A percentile compares a stretch with the other conserved stretches of the same genome.
These are phyloP conservation scores for Cynocephalus volans DNA, from an alignment of 2,113 vertebrate species.

Conservation along the genomic window DNA sequence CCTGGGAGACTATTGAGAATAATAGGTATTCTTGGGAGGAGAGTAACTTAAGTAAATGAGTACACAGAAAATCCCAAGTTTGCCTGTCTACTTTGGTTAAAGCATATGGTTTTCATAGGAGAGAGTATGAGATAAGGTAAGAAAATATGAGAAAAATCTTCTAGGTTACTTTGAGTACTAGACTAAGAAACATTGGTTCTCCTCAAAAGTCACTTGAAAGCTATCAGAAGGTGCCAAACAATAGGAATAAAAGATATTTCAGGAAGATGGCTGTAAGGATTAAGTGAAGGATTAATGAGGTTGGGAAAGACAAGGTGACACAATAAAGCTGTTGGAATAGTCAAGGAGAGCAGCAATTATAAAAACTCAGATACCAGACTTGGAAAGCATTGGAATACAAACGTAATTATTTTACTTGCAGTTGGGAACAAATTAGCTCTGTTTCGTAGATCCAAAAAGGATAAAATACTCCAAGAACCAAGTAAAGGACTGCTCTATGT, in stretches of 20 bases:
- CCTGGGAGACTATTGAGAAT: background rate
- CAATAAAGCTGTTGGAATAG: background rate
- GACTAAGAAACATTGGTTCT: background rate
- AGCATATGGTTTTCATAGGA: background rate
- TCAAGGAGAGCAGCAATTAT: background rate
- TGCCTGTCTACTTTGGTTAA: background rate
- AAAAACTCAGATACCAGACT: background rate
- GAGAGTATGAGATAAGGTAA: background rate
- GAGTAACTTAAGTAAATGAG: background rate
- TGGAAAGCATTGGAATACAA: background rate
- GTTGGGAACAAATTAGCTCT: background rate
- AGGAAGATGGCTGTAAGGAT: background rate
- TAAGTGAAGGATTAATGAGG: background rate
- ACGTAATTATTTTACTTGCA: background rate
- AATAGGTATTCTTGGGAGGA: background rate
- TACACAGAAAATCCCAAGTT: background rate
- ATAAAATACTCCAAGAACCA: background rate
- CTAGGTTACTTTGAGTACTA: background rate
- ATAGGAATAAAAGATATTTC: background rate
- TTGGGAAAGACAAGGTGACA: background rate
- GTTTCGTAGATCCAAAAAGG: background rate
- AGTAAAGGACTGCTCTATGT: background rate
- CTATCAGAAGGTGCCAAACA: background rate
- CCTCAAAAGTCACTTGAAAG: background rate
- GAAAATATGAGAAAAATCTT: conserved; percentile 1